These are phyloP conservation scores for Sciaenops ocellatus DNA, from an alignment of 2,797 vertebrate species.

Conservation along the genomic window DNA sequence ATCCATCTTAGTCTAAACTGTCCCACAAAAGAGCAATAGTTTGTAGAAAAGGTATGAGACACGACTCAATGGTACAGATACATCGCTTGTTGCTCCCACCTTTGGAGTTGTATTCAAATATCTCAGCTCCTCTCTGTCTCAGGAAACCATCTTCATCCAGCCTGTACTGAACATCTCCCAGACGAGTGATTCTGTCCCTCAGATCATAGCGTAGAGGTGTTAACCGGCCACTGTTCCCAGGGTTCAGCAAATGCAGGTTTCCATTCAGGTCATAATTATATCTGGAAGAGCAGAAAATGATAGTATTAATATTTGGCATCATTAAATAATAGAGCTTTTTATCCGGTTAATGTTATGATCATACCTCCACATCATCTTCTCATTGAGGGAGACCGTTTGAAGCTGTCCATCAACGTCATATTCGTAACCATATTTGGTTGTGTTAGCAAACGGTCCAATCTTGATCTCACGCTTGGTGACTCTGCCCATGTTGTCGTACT, in stretches of 20 bases:
- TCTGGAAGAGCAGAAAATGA: slow-evolving; percentile 39
- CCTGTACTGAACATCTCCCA: slow-evolving; percentile 95
- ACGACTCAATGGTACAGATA: background rate
- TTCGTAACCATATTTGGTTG: slow-evolving; percentile 97
- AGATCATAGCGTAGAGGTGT: slow-evolving; percentile 96
- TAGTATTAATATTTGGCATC: background rate
- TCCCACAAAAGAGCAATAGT: background rate
- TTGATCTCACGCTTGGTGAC: slow-evolving; percentile 98
- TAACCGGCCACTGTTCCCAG: slow-evolving; percentile 94
- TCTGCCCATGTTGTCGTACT: slow-evolving; percentile 98
- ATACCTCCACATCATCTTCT: slow-evolving; percentile 98
- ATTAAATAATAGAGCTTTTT: background rate
- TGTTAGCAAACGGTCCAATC: slow-evolving; percentile 98
- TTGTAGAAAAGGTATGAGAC: background rate
- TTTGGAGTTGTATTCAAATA: slow-evolving; percentile 99
- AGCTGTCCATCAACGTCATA: slow-evolving; percentile 98
- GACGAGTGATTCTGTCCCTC: slow-evolving; percentile 95
- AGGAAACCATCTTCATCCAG: slow-evolving; percentile 97
- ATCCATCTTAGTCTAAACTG: background rate
- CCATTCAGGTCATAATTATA: slow-evolving; percentile 97
- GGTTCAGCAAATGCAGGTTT: slow-evolving; percentile 96
- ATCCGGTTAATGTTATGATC: background rate
- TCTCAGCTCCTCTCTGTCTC: slow-evolving; percentile 95
- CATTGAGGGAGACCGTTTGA: slow-evolving; percentile 97
- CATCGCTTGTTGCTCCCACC: slow-evolving; percentile 51